Evolutionary conservation across 2,888 invertebrate species (phyloP), one percentile per base, ranked within the genome.

Genomic region (Macaria notata): DNA sequence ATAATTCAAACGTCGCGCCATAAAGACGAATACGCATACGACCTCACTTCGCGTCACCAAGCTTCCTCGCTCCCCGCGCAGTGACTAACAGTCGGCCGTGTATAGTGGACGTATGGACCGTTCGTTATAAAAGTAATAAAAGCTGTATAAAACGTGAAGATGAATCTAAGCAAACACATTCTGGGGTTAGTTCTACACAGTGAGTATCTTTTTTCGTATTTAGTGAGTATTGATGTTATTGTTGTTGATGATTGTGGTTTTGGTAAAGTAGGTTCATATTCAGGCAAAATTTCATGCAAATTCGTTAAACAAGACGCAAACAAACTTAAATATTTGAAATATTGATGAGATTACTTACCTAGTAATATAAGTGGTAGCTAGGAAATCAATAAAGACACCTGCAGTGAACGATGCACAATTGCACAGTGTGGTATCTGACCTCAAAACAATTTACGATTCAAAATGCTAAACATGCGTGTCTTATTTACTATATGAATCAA

Each of bases 1-100:
- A 31, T n/a, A 33, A n/a, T 43, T 33, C 38, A 44, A 9, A 50
- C 30, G 44, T 42, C 50, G 36, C 31, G 44, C 44, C 50, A 43
- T 43, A 50, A n/a, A 50, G 50, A 33, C 44, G 50, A 39, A 50
- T 50, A 43, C 44, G 44, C 44, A 50, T 50, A 50, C 50, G 50
- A 19, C 50, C 33, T 33, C 30, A 33, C 9, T 9, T 50, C 39
- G 19, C 31, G 33, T 9, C 43, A n/a, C 43, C 50, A 19, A 9
- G 31, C 44, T 19, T 33, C n/a, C 19, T 19, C 43, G 9, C 9
- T 19, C 45, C 38, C 45, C 44, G 36, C 44, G 45, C 45, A 45
- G 38, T 55, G 49, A 9, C 7, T 47, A 49, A 39, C 33, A 49
- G 41, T n/a, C 42, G 45, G 55, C 49, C 53, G 47, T 39, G 36